Evolutionary conservation across 2,888 invertebrate genomes (phyloP).

Genomic region (Hartigia nigra): DNA sequence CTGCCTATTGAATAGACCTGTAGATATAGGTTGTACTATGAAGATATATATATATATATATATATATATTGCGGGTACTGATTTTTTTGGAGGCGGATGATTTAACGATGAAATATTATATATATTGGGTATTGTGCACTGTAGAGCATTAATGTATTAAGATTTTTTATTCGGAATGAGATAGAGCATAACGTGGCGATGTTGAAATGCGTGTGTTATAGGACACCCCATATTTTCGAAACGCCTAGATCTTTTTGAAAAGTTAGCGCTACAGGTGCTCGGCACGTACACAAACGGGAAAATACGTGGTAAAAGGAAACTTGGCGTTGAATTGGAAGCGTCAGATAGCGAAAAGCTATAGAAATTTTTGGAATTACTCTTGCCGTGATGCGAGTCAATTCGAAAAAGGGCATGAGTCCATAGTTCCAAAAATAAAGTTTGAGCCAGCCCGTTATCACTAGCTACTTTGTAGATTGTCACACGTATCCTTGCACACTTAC

Average conservation of each 20-base stretch:
- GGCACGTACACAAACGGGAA: neutral
- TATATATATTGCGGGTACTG: slow-evolving; percentile 4
- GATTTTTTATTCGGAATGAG: neutral
- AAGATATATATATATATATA: neutral
- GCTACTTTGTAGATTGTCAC: neutral
- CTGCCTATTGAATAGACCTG: neutral
- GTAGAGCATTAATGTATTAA: neutral
- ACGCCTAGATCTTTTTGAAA: neutral
- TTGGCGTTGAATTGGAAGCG: neutral
- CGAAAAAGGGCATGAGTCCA: neutral
- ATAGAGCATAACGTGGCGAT: neutral
- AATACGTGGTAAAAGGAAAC: neutral
- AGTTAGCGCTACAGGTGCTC: neutral
- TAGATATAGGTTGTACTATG: neutral
- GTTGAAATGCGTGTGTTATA: neutral
- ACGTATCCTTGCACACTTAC: neutral
- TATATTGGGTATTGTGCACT: neutral
- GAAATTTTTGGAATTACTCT: neutral
- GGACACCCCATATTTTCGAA: neutral
- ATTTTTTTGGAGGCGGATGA: neutral
- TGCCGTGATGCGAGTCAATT: neutral
- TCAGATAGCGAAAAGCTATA: neutral
- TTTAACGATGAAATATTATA: neutral
- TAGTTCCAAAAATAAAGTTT: neutral
- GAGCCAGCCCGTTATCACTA: neutral